Evolutionary conservation across 2,113 vertebrate species (phyloP).

Genomic region (Hystrix brachyura): DNA sequence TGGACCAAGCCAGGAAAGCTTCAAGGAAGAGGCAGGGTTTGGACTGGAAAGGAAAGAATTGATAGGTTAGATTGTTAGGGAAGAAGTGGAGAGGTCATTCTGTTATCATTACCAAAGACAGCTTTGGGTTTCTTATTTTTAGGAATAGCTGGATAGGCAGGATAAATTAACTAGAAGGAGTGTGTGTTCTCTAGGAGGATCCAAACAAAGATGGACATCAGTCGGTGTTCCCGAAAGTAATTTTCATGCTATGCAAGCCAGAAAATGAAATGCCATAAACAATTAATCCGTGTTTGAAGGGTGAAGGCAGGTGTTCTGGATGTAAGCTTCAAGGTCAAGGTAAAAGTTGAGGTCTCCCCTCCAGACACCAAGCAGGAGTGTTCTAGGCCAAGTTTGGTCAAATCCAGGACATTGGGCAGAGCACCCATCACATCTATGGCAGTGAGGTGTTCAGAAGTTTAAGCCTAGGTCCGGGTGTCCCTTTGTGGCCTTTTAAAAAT

Average conservation of each 20-base stretch:
- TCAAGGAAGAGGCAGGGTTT: not conserved
- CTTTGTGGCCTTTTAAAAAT: not conserved
- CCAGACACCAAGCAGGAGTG: not conserved
- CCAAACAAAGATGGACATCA: slow-evolving; percentile 30
- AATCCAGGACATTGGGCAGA: not conserved
- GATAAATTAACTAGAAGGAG: not conserved
- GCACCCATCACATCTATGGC: not conserved
- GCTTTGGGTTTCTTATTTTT: slow-evolving; percentile 35
- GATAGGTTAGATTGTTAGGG: not conserved
- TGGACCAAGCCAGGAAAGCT: not conserved
- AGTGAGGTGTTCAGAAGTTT: not conserved
- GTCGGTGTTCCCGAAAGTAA: not conserved
- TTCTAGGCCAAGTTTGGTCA: not conserved
- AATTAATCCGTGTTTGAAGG: slow-evolving; percentile 34
- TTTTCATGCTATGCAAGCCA: slow-evolving; percentile 22
- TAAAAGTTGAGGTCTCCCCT: not conserved
- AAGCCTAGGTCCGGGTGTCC: not conserved
- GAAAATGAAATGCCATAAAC: slow-evolving; percentile 46
- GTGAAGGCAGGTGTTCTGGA: not conserved
- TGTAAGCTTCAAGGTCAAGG: slow-evolving; percentile 3
- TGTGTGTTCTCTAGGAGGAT: slow-evolving; percentile 20
- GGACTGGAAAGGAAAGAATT: not conserved
- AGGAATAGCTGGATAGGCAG: not conserved
- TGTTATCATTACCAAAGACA: not conserved
- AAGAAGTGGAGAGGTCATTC: not conserved